Evolutionary conservation across 2,113 vertebrate species (phyloP), one percentile per base, ranked within the genome.

Genomic region (Taurulus bubalis): DNA sequence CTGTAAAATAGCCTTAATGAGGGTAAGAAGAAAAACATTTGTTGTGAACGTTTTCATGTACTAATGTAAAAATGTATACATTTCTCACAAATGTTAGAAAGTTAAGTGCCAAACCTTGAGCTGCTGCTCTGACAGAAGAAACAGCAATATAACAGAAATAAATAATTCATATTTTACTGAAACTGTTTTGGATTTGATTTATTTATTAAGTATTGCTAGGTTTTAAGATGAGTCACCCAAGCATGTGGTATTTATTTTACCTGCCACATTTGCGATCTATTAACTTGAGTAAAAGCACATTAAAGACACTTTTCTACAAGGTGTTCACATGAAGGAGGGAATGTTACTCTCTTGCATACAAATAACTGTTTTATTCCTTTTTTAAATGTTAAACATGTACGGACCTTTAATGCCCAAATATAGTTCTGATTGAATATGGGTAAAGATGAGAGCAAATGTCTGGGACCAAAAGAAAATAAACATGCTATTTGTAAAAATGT

Each of bases 141-240:
- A 58, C 24, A 85, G 69, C 75, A 75, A 73, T 70, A n/a, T 45
- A 71, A 63, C 49, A 75, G 30, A 66, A 68, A 79, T 85, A 90
- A 94, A 94, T 68, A 1, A 84, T 42, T n/a, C 26, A 86, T 87
- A 18, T 92, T 94, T 91, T 94, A 90, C 71, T 91, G 36, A 86
- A 76, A 47, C 56, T 38, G 51, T 79, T 18, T 40, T 36, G 51
- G 5, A 12, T 45, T 71, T 58, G 24, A 34, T 62, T 72, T 34
- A 15, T 56, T 45, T 45, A 10, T 53, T 45, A 2, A 47, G 58
- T 30, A 11, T 53, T 65, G 8, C 3, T 10, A 40, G 8, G 1
- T 53, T 68, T 75, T 0, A 45, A 18, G 2, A 34, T 59, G 4
- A 36, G 22, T 75, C 3, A 63, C 3, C 18, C 8, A 34, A 64